Conservation (phyloP, 2,113 vertebrate genomes). For the Chrysochloris asiatica region DNA sequence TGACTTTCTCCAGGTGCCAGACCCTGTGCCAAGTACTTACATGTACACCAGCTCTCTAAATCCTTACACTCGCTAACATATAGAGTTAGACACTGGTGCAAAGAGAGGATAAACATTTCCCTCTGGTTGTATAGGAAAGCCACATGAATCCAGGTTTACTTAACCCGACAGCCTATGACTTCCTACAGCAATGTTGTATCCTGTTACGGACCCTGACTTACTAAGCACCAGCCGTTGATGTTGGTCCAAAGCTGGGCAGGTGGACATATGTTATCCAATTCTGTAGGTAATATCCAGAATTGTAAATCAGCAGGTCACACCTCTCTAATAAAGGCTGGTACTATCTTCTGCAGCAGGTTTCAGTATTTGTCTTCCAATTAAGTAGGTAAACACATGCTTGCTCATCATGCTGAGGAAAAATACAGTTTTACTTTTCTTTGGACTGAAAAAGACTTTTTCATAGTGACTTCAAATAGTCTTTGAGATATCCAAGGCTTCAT, state of each 20-base stretch:
- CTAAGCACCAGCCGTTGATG: background rate
- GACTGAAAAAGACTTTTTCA: background rate
- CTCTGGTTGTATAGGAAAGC: background rate
- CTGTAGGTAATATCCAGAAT: background rate
- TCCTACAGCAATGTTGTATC: background rate
- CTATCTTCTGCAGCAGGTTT: background rate
- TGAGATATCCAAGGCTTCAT: background rate
- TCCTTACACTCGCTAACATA: background rate
- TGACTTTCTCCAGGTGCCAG: background rate
- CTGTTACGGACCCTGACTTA: background rate
- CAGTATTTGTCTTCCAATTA: conserved; percentile 4
- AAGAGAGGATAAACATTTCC: background rate
- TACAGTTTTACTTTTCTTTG: background rate
- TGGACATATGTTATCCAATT: background rate
- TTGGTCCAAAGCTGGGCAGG: background rate
- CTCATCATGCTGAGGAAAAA: background rate
- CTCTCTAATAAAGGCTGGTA: background rate
- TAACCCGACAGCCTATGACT: background rate
- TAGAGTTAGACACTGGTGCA: background rate
- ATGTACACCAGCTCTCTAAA: background rate
- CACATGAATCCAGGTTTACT: background rate
- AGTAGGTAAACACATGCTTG: background rate
- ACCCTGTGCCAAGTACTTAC: background rate
- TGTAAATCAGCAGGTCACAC: background rate
- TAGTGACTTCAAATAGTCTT: background rate